Conservation (phyloP, 2,797 vertebrate genomes). For the Mionectes olivaceus region DNA sequence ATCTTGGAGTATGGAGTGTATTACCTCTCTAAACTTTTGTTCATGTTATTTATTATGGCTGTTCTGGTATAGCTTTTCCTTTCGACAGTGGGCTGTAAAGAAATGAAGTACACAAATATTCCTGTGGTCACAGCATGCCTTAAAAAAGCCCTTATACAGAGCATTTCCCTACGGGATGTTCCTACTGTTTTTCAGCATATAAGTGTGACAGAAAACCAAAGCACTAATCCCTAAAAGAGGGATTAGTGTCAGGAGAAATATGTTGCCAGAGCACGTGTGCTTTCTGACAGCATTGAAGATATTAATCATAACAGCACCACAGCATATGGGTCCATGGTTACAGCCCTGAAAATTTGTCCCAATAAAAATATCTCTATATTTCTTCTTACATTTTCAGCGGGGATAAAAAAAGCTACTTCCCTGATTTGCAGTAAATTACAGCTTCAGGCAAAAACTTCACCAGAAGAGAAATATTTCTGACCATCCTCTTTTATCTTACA, state of each 20-base stretch:
- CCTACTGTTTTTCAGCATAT: background rate
- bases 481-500: constrained; percentile 26
- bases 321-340: background rate
- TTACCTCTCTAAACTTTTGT: background rate
- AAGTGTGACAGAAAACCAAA: background rate
- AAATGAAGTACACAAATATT: background rate
- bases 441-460: constrained; percentile 11
- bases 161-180: background rate
- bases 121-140: background rate
- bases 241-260: background rate
- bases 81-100: background rate
- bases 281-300: constrained; percentile 16
- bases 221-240: background rate
- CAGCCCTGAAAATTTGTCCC: background rate
- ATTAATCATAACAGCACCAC: background rate
- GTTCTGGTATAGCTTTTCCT: background rate
- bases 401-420: background rate
- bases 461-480: constrained; percentile 7
- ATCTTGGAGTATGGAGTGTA: background rate
- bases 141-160: background rate
- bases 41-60: background rate
- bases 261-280: background rate
- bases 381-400: background rate
- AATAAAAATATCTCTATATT: background rate
- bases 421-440: constrained; percentile 43